A percentile compares a stretch with the other conserved stretches of the same genome.
phyloP scores from a whole-genome alignment of 2,888 invertebrate species.

The Orthosia gothica region DNA sequence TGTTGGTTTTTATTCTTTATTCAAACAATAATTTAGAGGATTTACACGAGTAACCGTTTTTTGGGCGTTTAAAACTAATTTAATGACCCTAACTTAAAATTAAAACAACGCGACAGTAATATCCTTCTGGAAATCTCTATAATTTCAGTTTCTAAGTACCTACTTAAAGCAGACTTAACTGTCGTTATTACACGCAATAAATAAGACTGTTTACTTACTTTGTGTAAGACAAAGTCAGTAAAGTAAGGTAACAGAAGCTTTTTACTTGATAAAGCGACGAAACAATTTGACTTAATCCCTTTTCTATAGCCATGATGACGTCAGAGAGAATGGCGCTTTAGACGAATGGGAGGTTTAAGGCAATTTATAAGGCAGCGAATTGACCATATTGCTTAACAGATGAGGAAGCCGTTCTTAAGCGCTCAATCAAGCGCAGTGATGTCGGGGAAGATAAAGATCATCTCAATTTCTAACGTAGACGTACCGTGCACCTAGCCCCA shows the following conservation, averaged over 20 bases:
- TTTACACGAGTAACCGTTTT: slow-evolving; percentile 27
- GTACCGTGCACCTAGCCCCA: background rate
- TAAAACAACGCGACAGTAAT: slow-evolving; percentile 31
- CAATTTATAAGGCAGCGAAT: background rate
- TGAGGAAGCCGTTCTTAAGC: background rate
- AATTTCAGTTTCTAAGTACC: slow-evolving; percentile 54
- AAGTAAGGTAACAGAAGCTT: slow-evolving; percentile 28
- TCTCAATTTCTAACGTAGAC: background rate
- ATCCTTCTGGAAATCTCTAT: slow-evolving; percentile 47
- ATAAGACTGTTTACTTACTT: slow-evolving; percentile 50
- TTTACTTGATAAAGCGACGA: slow-evolving; percentile 29
- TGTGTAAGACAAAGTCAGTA: slow-evolving; percentile 25
- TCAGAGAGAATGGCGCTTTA: slow-evolving; percentile 11
- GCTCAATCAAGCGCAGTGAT: background rate
- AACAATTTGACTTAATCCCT: slow-evolving; percentile 22
- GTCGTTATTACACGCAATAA: slow-evolving; percentile 57
- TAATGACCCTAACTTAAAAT: slow-evolving; percentile 27
- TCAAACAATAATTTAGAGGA: slow-evolving; percentile 17
- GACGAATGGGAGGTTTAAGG: background rate
- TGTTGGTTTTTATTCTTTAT: slow-evolving; percentile 14
- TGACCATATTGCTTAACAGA: background rate
- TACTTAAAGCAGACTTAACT: slow-evolving; percentile 47
- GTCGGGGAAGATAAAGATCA: background rate
- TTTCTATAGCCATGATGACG: slow-evolving; percentile 15
- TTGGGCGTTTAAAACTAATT: slow-evolving; percentile 26